Evolutionary conservation across 1,140 invertebrate genomes (phyloP).

Genomic region (Pteromalus puparum): DNA sequence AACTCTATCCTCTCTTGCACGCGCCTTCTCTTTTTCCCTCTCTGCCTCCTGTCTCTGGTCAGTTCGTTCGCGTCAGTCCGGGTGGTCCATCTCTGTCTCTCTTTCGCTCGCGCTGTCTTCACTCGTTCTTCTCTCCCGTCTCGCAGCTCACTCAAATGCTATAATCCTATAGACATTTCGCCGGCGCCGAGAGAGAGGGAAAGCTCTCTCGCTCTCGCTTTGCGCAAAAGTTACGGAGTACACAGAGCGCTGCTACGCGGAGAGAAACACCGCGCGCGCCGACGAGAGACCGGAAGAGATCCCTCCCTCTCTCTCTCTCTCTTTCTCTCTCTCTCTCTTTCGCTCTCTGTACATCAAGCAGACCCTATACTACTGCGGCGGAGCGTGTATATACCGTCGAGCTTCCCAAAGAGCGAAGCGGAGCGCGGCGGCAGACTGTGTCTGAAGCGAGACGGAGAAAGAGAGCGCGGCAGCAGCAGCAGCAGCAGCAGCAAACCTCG

Average conservation of each 20-base stretch:
- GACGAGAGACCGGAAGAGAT: constrained; percentile 70
- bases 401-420: constrained; percentile 30
- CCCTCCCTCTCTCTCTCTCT: constrained; percentile 36
- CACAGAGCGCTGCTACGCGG: constrained; percentile 64
- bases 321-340: constrained; percentile 11
- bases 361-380: background rate
- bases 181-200: constrained; percentile 49
- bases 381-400: background rate
- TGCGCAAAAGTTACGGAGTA: constrained; percentile 69
- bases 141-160: too few species aligned
- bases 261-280: constrained; percentile 54
- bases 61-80: too few species aligned
- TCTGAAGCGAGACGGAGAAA: background rate
- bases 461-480: background rate
- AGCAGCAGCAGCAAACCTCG: constrained; percentile 29
- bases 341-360: constrained; percentile 5
- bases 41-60: constrained; percentile 48
- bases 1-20: constrained; percentile 28
- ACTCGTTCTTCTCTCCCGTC: too few species aligned
- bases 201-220: constrained; percentile 54
- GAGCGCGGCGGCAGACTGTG: background rate
- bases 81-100: constrained; percentile 23
- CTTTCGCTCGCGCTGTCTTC: background rate
- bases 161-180: constrained; percentile 49
- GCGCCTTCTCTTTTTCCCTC: constrained; percentile 48